Base-by-base conservation (phyloP, 23 tunicate genomes). In the Trididemnum miniatum region DNA sequence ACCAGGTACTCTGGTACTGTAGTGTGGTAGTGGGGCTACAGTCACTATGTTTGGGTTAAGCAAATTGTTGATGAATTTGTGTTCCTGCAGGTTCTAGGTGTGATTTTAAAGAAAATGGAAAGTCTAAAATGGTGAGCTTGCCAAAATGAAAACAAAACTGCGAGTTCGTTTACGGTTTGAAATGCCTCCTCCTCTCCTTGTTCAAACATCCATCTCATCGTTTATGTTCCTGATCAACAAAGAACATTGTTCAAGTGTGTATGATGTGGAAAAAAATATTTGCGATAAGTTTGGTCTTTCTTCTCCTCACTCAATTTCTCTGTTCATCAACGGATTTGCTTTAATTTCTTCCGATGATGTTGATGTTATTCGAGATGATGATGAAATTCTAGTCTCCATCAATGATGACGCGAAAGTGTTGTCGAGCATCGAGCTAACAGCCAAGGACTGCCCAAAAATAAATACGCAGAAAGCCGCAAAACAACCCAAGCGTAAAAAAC, bases 191-290 rank as follows among this genome's bases (percentile, higher is more conserved):
- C 81, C 88, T 5, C 20, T 39, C 27, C 31, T 35, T 0, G 25
- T 34, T 0, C 39, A n/a, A 38, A 28, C 31, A 0, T 22, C 72
- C 0, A 26, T 49, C 36, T 76, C 65, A 50, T 65, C 59, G 26
- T 83, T 71, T 34, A 85, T 85, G 89, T 85, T 76, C 50, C 38
- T 85, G 36, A 85, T 85, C 9, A 64, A 85, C 35, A 67, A 62
- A 40, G 59, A 65, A 2, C 51, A 57, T 0, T 44, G 67, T 67
- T 23, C 22, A 1, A 31, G 59, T 31, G 52, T 85, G 1, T 20
- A 54, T 26, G 89, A 85, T 32, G 82, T 85, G 34, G 77, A 76
- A 77, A 69, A 76, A 26, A 51, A 60, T 1, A 77, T 85, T 49
- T 80, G 73, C 0, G 35, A 59, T 22, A 65, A 66, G 49, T 85